Evolutionary conservation across 2,113 vertebrate species (phyloP).

Genomic region (Ammodytes dubius): DNA sequence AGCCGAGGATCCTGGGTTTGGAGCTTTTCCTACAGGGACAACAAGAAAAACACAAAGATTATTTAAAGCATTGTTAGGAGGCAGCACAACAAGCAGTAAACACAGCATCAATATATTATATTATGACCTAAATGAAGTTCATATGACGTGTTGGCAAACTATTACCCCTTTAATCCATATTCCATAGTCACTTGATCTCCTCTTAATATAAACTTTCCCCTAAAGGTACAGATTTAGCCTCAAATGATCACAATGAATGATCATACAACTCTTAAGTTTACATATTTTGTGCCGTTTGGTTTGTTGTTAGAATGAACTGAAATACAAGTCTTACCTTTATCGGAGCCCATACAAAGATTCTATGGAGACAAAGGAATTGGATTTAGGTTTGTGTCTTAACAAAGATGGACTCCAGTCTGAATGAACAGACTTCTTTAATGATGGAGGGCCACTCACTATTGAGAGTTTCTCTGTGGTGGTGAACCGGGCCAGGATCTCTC

Average conservation of each 20-base stretch:
- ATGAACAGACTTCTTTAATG: not conserved
- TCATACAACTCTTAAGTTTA: too few species aligned
- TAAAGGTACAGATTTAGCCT: not conserved
- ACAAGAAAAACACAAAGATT: constrained; percentile 2
- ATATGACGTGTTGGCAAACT: too few species aligned
- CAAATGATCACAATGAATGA: too few species aligned
- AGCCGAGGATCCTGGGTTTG: constrained; percentile 87
- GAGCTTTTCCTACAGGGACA: constrained; percentile 84
- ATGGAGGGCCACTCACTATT: constrained; percentile 86
- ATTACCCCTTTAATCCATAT: too few species aligned
- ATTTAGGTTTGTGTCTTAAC: not conserved
- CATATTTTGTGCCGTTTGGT: not conserved
- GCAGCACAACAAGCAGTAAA: not conserved
- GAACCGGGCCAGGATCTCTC: constrained; percentile 95
- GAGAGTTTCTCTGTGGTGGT: constrained; percentile 98
- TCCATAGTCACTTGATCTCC: not conserved
- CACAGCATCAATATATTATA: not conserved
- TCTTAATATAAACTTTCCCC: not conserved
- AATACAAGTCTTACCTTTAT: constrained; percentile 87
- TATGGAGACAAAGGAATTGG: constrained; percentile 63
- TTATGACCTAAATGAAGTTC: not conserved
- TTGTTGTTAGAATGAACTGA: not conserved
- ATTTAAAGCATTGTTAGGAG: not conserved
- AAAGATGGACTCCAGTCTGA: not conserved
- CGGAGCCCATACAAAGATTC: constrained; percentile 97